Evolutionary conservation across 2,113 vertebrate species (phyloP).

Genomic region (Sitta europaea): DNA sequence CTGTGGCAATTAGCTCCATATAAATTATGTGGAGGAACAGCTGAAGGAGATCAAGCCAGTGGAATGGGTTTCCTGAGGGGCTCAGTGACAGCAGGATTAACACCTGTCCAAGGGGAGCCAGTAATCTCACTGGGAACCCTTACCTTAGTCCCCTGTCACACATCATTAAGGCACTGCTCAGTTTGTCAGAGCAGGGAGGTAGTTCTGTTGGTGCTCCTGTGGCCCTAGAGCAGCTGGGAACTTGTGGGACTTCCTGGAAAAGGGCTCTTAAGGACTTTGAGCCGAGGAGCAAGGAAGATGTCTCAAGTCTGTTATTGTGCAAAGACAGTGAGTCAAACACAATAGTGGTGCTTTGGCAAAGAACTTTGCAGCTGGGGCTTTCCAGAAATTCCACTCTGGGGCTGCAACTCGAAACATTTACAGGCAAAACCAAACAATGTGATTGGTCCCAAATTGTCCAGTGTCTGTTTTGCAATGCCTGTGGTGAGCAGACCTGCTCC

Average conservation of each 20-base stretch:
- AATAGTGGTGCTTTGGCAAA: neutral
- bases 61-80: conserved; percentile 58
- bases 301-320: neutral
- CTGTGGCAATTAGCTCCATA: conserved; percentile 52
- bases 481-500: neutral
- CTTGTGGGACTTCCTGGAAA: neutral
- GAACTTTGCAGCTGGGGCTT: neutral
- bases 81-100: conserved; percentile 56
- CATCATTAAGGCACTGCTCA: conserved; percentile 8
- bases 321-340: neutral
- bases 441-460: neutral
- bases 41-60: conserved; percentile 53
- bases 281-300: neutral
- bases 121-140: conserved; percentile 23
- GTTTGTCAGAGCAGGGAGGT: neutral
- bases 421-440: neutral
- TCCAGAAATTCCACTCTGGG: neutral
- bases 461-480: neutral
- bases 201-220: neutral
- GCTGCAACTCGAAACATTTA: neutral
- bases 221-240: neutral
- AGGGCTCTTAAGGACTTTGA: neutral
- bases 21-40: conserved; percentile 55
- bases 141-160: neutral
- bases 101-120: neutral